A percentile compares a stretch with the other conserved stretches of the same genome.
Conservation (phyloP, 2,888 invertebrate genomes). For the Athripsodes cinereus region DNA sequence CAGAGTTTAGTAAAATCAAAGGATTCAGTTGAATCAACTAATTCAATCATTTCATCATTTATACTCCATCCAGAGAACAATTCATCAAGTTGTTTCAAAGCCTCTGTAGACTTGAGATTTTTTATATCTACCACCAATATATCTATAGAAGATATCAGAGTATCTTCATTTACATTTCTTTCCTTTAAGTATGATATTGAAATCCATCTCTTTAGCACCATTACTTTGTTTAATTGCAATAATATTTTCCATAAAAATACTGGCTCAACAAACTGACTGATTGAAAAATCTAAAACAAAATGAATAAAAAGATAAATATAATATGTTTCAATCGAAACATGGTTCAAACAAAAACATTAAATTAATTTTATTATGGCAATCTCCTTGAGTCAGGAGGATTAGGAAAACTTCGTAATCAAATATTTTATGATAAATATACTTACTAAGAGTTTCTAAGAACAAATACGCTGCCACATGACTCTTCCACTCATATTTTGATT, state of each 20-base stretch:
- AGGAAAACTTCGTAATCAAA: no score
- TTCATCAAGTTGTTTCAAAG: slow-evolving; percentile 42
- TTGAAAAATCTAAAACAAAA: slow-evolving; percentile 30
- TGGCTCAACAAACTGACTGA: slow-evolving; percentile 49
- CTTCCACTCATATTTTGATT: slow-evolving; percentile 49
- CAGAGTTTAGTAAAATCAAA: slow-evolving; percentile 49
- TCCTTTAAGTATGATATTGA: slow-evolving; percentile 47
- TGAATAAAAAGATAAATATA: not conserved
- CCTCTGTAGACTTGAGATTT: slow-evolving; percentile 34
- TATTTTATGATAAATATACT: slow-evolving; percentile 30
- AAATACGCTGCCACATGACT: slow-evolving; percentile 50
- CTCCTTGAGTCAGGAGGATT: no score
- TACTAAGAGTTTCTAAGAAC: slow-evolving; percentile 54
- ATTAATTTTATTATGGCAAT: no score
- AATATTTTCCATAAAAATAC: slow-evolving; percentile 56
- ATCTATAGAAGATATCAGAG: slow-evolving; percentile 40
- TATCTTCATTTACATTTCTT: slow-evolving; percentile 44
- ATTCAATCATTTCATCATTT: slow-evolving; percentile 52
- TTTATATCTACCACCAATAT: slow-evolving; percentile 37
- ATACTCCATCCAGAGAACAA: slow-evolving; percentile 53
- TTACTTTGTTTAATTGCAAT: slow-evolving; percentile 52
- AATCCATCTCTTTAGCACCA: slow-evolving; percentile 57
- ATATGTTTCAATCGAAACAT: slow-evolving; percentile 1
- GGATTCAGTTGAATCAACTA: slow-evolving; percentile 43
- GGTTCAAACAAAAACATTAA: not conserved